Base-by-base conservation (phyloP, 2,113 vertebrate species). In the Chinchilla lanigera region DNA sequence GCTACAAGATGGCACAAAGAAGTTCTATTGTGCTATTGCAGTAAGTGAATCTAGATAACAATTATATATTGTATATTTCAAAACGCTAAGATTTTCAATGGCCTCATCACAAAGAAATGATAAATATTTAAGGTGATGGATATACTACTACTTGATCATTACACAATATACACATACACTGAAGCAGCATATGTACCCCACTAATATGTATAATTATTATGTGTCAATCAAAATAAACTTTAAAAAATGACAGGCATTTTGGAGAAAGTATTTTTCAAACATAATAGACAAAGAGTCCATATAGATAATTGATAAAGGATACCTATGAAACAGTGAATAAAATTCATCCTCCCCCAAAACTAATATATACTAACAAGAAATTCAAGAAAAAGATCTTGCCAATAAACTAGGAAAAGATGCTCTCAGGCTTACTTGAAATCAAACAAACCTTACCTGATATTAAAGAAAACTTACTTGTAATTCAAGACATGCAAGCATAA, bases 261-360 rank as follows among this genome's bases (percentile, higher is more conserved):
- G 6, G 38, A 78, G 69, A 90, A 84, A 80, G 75, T n/a, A 50
- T 67, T 56, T 95, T 93, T 87, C 52, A 87, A 50, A 67, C 26
- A 78, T 33, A 92, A 54, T 67, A 86, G 17, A 65, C 13, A 63
- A 89, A 95, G 30, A 90, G 19, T 81, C 87, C 56, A 82, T 77
- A 87, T 41, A 47, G 1, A 94, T 26, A 81, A 75, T 47, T 93
- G 54, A 73, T 69, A 67, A 93, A 84, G 35, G 69, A 56, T 26
- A 63, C 33, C 22, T 75, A 67, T 7, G 88, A 90, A 93, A 93
- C 54, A 86, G 26, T 85, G 67, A 92, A 65, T 83, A 91, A n/a
- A 56, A 82, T 8, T 0, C n/a, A 95, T 10, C 0, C 7, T 26
- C 1, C 5, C 0, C 22, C 67, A 85, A 69, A 9, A 3, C 12